phyloP scores from a whole-genome alignment of 2,888 invertebrate species.

The Poecilus cupreus region DNA sequence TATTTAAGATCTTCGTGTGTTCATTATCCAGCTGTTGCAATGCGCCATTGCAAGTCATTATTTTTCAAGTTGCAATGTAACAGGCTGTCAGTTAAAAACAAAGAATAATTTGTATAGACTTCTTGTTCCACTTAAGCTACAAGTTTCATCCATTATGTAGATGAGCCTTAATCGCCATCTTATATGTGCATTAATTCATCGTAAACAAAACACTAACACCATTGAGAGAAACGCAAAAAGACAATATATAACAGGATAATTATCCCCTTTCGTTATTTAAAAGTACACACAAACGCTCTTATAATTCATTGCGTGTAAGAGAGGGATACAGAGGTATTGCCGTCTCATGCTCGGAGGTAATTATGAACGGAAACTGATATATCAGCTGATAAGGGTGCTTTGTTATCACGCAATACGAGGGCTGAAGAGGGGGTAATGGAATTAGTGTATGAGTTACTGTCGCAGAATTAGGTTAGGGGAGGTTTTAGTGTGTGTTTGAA shows the following conservation, averaged over 20 bases:
- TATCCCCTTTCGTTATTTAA: constrained; percentile 35
- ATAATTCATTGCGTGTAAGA: constrained; percentile 15
- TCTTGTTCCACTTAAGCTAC: constrained; percentile 37
- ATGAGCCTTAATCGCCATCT: constrained; percentile 38
- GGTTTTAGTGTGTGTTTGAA: not conserved
- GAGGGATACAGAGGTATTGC: not conserved
- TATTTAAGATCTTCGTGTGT: no score
- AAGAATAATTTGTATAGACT: constrained; percentile 12
- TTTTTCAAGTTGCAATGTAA: no score
- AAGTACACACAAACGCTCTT: constrained; percentile 37
- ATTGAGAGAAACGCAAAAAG: constrained; percentile 10
- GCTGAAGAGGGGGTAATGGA: constrained; percentile 48
- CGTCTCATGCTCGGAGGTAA: constrained; percentile 41
- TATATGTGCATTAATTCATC: constrained; percentile 43
- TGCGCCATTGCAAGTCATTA: no score
- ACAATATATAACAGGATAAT: constrained; percentile 37
- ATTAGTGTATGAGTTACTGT: constrained; percentile 42
- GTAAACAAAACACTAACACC: constrained; percentile 31
- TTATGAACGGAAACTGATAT: constrained; percentile 46
- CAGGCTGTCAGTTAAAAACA: not conserved
- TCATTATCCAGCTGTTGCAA: no score
- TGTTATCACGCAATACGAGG: constrained; percentile 44
- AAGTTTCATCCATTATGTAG: constrained; percentile 43
- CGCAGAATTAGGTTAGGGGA: constrained; percentile 8
- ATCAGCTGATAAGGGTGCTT: constrained; percentile 43